Conservation (phyloP, 2,888 invertebrate species). For the Aleiodes leptofemur region DNA sequence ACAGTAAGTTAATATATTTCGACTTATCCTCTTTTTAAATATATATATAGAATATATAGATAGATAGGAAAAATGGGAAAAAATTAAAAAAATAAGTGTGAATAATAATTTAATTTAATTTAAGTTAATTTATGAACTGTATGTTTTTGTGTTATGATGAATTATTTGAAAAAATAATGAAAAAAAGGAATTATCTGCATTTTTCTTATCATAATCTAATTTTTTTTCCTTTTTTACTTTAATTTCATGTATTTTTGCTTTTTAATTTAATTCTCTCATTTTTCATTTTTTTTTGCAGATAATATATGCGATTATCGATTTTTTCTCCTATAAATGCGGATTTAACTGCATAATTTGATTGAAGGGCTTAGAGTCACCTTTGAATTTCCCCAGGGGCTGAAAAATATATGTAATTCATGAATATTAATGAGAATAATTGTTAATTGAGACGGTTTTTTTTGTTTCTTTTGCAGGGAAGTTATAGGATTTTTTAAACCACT, state of each 20-base stretch:
- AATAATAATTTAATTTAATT: no score
- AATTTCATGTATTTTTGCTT: background rate
- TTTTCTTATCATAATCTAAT: no score
- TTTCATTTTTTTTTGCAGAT: constrained; percentile 52
- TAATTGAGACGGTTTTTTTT: background rate
- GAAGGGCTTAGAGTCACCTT: background rate
- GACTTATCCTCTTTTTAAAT: background rate
- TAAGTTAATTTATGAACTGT: no score
- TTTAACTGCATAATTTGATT: constrained; percentile 46
- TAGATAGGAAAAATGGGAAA: no score
- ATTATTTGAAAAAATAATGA: background rate
- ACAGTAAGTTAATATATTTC: constrained; percentile 80
- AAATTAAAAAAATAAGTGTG: no score
- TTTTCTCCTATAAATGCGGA: constrained; percentile 16
- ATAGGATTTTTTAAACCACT: no score
- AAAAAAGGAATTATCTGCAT: background rate
- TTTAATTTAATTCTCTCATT: background rate
- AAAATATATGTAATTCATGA: background rate
- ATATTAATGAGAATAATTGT: background rate
- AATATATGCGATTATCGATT: constrained; percentile 33
- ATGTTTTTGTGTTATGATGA: no score
- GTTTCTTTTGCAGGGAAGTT: constrained; percentile 83
- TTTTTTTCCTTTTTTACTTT: no score
- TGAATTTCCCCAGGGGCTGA: no score
- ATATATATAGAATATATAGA: no score